Base-by-base conservation (phyloP, 2,797 vertebrate species). In the Cyclura pinguis region DNA sequence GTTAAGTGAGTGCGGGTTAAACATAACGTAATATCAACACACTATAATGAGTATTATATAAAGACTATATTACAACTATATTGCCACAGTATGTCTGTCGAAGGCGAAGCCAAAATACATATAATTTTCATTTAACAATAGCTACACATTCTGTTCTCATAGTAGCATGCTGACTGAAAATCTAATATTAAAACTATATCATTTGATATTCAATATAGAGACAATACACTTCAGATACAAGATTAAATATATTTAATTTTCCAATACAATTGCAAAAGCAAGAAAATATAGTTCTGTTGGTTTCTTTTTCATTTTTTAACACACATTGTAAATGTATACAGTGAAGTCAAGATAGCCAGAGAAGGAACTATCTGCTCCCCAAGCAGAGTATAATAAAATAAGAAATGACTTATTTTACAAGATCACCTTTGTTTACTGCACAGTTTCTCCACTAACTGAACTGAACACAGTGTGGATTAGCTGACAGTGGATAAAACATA, bases 191-290 rank as follows among this genome's bases (percentile, higher is more conserved):
- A 83, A 92, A 95, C 95, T 96, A 96, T 81, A 91, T 88, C 93
- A 86, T 88, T 95, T 94, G 89, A 93, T 89, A 94, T 92, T 95
- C 82, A 92, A 92, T 93, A 78, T 85, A 94, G 95, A 94, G 93
- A 94, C 96, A 89, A 96, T 90, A 95, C 88, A 93, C 84, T 94
- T 95, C 95, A 96, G 94, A 90, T 92, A 96, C 91, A 82, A 87
- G 93, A 96, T 96, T 96, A 97, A 95, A 96, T 97, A 97, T 95
- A 97, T 97, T 97, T 97, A 85, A 92, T 92, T 97, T 97, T 97
- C 96, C 96, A 96, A 97, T 96, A 96, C 95, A 95, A 94, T 94
- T 91, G 93, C 91, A 95, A 93, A 95, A 92, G 83, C 92, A 77
- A 95, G 96, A 97, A 97, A 97, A 97, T 96, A 97, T 95, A 84